Evolutionary conservation across 2,888 invertebrate species (phyloP).

Genomic region (Stenodema calcarata): DNA sequence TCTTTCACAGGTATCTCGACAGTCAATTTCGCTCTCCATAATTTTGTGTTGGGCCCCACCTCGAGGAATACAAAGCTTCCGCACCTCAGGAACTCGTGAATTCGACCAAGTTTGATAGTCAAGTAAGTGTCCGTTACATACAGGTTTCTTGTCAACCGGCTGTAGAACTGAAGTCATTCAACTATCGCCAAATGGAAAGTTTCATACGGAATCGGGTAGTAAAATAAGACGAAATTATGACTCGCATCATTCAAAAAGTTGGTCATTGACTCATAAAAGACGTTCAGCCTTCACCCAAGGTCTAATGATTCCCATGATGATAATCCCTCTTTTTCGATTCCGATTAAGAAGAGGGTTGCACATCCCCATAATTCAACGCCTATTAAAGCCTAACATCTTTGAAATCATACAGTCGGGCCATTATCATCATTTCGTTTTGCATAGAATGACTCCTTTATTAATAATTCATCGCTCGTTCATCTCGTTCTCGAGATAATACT

Average conservation of each 20-base stretch:
- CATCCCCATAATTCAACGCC: constrained; percentile 39
- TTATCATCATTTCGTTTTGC: constrained; percentile 34
- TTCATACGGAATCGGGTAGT: no score
- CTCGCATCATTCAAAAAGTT: neutral
- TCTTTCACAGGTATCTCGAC: no score
- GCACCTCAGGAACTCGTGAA: no score
- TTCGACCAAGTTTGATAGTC: no score
- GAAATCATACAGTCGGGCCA: constrained; percentile 15
- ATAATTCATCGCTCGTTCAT: constrained; percentile 38
- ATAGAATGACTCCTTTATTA: constrained; percentile 34
- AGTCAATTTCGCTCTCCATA: no score
- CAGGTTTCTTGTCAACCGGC: no score
- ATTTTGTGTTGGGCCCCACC: no score
- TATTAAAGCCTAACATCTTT: constrained; percentile 32
- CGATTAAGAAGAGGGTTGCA: constrained; percentile 3
- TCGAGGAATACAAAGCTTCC: no score
- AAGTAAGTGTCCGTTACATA: no score
- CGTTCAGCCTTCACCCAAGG: neutral
- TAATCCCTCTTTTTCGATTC: constrained; percentile 3
- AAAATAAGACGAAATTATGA: no score
- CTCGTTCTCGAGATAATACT: constrained; percentile 23
- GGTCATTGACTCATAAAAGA: neutral
- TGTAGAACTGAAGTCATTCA: no score
- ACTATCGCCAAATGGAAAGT: no score
- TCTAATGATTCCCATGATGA: neutral